A percentile compares a stretch with the other conserved stretches of the same genome.
Evolutionary conservation across 2,888 invertebrate species (phyloP).

Genomic region (Malthinus flaveolus): DNA sequence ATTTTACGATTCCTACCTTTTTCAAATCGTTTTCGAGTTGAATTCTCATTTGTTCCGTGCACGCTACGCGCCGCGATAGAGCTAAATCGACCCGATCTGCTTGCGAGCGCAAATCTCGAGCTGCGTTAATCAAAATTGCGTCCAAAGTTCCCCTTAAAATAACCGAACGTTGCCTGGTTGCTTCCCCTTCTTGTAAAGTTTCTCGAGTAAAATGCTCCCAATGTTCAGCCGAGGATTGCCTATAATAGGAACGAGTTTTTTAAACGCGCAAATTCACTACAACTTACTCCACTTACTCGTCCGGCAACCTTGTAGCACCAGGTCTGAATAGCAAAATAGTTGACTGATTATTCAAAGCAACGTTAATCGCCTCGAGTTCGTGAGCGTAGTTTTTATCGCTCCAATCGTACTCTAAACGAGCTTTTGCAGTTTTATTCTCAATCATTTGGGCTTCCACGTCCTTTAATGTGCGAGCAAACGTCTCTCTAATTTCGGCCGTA

Average conservation of each 20-base stretch:
- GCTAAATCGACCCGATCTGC: constrained; percentile 81
- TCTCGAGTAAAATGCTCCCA: constrained; percentile 86
- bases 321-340: constrained; percentile 75
- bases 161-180: constrained; percentile 74
- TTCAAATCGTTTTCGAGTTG: constrained; percentile 71
- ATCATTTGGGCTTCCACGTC: constrained; percentile 72
- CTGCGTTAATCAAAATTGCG: constrained; percentile 73
- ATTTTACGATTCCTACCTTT: constrained; percentile 47
- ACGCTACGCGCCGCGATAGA: constrained; percentile 73
- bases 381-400: constrained; percentile 85
- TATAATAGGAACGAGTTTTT: constrained; percentile 41
- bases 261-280: too few relatives aligned
- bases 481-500: constrained; percentile 68
- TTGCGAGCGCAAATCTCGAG: constrained; percentile 80
- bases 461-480: constrained; percentile 64
- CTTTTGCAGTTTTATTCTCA: constrained; percentile 79
- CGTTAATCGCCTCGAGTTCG: constrained; percentile 72
- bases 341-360: constrained; percentile 70
- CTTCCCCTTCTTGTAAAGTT: constrained; percentile 74
- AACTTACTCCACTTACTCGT: constrained; percentile 59
- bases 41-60: constrained; percentile 74
- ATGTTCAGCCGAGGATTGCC: constrained; percentile 81
- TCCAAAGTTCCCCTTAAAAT: constrained; percentile 72
- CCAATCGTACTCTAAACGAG: constrained; percentile 87
- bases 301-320: constrained; percentile 78